Conservation (phyloP, 2,113 vertebrate species). For the Stomatorhinus ivindoensis region DNA sequence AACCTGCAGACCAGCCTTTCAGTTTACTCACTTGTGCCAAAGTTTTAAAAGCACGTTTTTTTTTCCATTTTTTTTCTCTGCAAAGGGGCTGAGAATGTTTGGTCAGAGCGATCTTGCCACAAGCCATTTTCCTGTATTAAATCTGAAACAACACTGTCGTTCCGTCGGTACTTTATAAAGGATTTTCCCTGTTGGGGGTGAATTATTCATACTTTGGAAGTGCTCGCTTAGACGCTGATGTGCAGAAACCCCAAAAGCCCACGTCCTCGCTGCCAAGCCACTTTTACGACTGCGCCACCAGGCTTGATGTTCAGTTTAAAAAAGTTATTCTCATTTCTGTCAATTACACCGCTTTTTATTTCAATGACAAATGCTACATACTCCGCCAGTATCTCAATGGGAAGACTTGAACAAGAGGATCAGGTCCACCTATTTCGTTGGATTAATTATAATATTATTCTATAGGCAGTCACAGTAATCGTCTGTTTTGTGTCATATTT, state of each 20-base stretch:
- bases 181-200: background rate
- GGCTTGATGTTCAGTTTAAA: background rate
- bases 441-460: background rate
- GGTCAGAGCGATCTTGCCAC: background rate
- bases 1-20: background rate
- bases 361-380: background rate
- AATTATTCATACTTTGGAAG: background rate
- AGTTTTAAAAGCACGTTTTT: constrained; percentile 21
- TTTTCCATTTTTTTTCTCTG: background rate
- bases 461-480: background rate
- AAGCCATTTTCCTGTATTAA: background rate
- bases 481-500: background rate
- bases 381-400: background rate
- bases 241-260: background rate
- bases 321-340: background rate
- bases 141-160: background rate
- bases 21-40: constrained; percentile 35
- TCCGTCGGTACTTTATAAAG: background rate
- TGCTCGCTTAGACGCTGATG: background rate
- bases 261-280: background rate
- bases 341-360: background rate
- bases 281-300: background rate
- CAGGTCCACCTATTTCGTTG: background rate
- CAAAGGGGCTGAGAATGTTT: constrained; percentile 5
- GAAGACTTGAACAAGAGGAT: background rate